Base-by-base conservation (phyloP, 2,113 vertebrate genomes). In the Corythornis vintsioides region DNA sequence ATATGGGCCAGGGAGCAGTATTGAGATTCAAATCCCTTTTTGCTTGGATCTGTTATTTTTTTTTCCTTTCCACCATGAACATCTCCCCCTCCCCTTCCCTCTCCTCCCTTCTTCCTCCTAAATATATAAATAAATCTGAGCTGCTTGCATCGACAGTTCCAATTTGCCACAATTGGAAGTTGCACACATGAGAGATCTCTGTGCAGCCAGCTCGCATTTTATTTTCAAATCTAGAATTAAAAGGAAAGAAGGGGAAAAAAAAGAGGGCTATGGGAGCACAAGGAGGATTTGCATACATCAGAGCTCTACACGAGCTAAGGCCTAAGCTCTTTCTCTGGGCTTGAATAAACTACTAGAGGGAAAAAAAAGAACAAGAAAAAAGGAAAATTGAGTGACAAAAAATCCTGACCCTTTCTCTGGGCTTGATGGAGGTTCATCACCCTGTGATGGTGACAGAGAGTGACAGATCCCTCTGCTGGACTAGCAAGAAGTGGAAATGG, bases 221-320 rank as follows among this genome's bases (percentile, higher is more conserved):
- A 96, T 97, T 97, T 96, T 97, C 92, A 97, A 96, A 97, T 96
- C 93, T 95, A 93, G 92, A 97, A 97, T 96, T 96, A 94, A 96
- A 94, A 92, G 93, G 96, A 92, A 95, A 92, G 92, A 86, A 93
- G 81, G 5, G 45, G 24, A 13, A 1, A 9, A 77, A 90, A 85
- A 96, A 92, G 75, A 79, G 88, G 92, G 86, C 95, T 86, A 97
- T 65, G 95, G 95, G 93, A 96, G 96, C 95, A 93, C 80, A 96
- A 83, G 94, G 77, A 86, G 93, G 97, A 97, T 97, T 97, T 97
- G 93, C 97, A 97, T 97, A 96, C 88, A 97, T 97, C 94, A 97
- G 87, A 91, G 79, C 88, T 96, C 71, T 94, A 83, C 92, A 88
- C 69, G 89, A 91, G 93, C 94, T 92, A 87, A 82, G 89, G 92